Evolutionary conservation across 2,113 vertebrate genomes (phyloP), one percentile per base, ranked within the genome.

Genomic region (Ornithorhynchus anatinus): DNA sequence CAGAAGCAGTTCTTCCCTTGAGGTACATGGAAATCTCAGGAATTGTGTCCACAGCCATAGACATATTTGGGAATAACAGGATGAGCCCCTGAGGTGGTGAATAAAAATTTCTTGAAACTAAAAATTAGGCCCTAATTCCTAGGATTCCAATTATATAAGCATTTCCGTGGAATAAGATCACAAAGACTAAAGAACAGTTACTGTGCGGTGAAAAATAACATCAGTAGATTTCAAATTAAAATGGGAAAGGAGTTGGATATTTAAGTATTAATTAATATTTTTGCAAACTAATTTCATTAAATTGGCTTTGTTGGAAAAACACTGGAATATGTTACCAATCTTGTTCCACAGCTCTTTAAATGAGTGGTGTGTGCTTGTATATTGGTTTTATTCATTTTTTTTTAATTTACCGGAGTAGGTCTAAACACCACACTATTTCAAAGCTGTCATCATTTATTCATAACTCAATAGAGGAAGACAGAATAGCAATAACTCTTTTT

Each of bases 401-500:
- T 80, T 71, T 52, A 86, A 81, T 85, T 86, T 81, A 83, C 76
- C 73, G 79, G 78, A 87, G 81, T 73, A 10, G 19, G 76, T 68
- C 72, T 64, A 76, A 81, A 83, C 59, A 81, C 53, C 56, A 82
- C 50, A 54, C 64, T 69, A 58, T 73, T 81, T 83, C 73, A 75
- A 56, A 74, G 79, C 37, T 60, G 84, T 75, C 80, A 87, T 80
- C 76, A 80, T 85, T 87, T 79, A 82, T 84, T 85, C 80, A 75
- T 70, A 73, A 73, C 66, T 81, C 75, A 66, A 57, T 42, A 79
- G 62, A 80, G 78, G 59, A 83, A 80, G 63, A 63, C 52, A n/a
- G 73, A 72, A 62, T 62, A 69, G 69, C 54, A 75, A 33, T 77
- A 57, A 62, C 63, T 77, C 68, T 75, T 54, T 53, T 16, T 45